Evolutionary conservation across 2,888 invertebrate genomes (phyloP), one percentile per base, ranked within the genome.

Genomic region (Acrocera orbiculus): DNA sequence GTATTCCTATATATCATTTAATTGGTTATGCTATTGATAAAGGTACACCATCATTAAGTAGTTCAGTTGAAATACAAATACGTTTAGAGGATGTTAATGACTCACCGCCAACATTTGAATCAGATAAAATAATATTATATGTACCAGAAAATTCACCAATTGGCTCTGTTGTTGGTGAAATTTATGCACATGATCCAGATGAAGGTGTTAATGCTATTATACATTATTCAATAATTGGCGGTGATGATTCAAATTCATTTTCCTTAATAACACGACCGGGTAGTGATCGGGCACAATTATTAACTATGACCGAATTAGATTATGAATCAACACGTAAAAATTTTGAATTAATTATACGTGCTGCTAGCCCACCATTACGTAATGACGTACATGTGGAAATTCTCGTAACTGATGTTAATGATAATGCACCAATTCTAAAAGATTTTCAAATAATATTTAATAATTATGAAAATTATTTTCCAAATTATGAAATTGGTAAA

Each of bases 131-230:
- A 10, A 73, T 77, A 0, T 70, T 93, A 24, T 87, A 85, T 53
- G 79, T 96, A 4, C 68, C 86, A 0, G 96, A 98, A 62, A 96
- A 98, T 54, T 89, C 89, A n/a, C 93, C 95, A 0, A 73, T 92
- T 2, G 95, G 92, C 0, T 87, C 92, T 0, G 81, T 83, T 0
- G 87, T 96, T 0, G 93, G 92, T 0, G 80, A 82, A 49, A 77
- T 95, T 35, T 72, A 78, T 47, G 86, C 93, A 0, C 76, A 74
- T 46, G 93, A 95, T 60, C 87, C 90, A 0, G 93, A 95, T 47
- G 87, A 89, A 51, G 92, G 89, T 0, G 70, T 74, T 0, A 90
- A 93, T 56, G 87, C 90, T 2, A 73, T 81, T 2, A 82, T 96
- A 0, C 83, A 87, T 48, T 98, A 96, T 56, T 83, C 87, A 8